These are phyloP conservation scores for Variabilichromis moorii DNA, from an alignment of 2,113 vertebrate species.

Conservation along the genomic window DNA sequence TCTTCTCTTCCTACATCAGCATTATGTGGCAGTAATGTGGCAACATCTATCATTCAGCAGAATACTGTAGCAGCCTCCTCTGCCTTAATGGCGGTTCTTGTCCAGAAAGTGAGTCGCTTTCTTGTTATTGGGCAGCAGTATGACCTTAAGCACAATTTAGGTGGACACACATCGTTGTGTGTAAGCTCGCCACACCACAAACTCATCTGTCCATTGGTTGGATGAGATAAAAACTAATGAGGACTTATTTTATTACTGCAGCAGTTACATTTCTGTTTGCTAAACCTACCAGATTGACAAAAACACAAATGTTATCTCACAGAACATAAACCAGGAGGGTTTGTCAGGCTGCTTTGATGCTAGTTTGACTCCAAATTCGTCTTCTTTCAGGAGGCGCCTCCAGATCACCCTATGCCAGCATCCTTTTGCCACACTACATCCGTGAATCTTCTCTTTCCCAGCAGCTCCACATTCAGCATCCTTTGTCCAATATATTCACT, in stretches of 20 bases:
- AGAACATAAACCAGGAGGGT: background rate
- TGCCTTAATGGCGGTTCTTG: background rate
- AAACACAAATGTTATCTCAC: background rate
- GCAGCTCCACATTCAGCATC: background rate
- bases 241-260: background rate
- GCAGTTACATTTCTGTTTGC: background rate
- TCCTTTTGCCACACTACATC: background rate
- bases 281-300: background rate
- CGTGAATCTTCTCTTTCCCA: background rate
- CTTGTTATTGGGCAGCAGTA: background rate
- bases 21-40: accelerated
- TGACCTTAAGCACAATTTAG: background rate
- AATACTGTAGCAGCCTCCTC: accelerated
- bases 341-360: background rate
- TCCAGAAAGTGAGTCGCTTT: background rate
- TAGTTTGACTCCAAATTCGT: background rate
- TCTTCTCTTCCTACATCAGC: background rate
- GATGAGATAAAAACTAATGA: background rate
- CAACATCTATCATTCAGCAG: background rate
- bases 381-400: background rate
- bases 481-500: background rate
- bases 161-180: background rate
- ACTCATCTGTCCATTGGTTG: background rate
- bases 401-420: accelerated
- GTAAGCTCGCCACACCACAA: background rate